phyloP scores from a whole-genome alignment of 2,113 vertebrate genomes.

The Pelmatolapia mariae region DNA sequence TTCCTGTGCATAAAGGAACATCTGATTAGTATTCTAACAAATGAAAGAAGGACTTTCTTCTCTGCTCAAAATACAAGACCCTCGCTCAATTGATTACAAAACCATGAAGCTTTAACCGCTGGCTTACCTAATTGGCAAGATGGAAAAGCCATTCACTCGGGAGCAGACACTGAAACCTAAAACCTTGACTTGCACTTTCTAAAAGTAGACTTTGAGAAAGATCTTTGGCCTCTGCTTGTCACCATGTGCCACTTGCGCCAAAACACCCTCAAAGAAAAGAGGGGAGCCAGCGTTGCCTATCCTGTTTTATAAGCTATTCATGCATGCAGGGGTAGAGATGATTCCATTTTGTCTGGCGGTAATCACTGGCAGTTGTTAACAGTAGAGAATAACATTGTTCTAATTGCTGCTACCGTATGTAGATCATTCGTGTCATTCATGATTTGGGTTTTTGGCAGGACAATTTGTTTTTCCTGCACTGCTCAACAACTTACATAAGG shows the following conservation, averaged over 20 bases:
- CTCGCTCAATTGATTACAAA: neutral
- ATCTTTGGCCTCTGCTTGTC: slow-evolving; percentile 54
- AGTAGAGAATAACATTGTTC: slow-evolving; percentile 2
- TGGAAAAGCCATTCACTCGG: slow-evolving; percentile 67
- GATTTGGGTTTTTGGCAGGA: slow-evolving; percentile 39
- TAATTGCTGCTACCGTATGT: slow-evolving; percentile 10
- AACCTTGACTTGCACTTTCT: slow-evolving; percentile 79
- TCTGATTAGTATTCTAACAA: neutral
- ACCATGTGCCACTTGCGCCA: slow-evolving; percentile 45
- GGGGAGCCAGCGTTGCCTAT: neutral
- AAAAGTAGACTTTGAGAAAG: slow-evolving; percentile 72
- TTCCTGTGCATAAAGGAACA: neutral
- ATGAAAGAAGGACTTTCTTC: neutral
- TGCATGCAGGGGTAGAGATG: neutral
- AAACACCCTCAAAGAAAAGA: slow-evolving; percentile 27
- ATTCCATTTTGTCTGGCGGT: neutral
- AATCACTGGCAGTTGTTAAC: neutral
- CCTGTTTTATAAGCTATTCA: slow-evolving; percentile 13
- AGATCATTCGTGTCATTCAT: slow-evolving; percentile 18
- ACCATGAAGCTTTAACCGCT: neutral
- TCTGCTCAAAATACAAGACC: neutral
- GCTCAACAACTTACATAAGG: slow-evolving; percentile 7
- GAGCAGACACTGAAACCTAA: slow-evolving; percentile 68
- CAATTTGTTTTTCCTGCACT: slow-evolving; percentile 34
- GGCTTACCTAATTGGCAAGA: slow-evolving; percentile 55